Percentiles rank a stretch among this genome's conserved stretches.
Conservation (phyloP, 2,113 vertebrate genomes). For the Oryzias celebensis region DNA sequence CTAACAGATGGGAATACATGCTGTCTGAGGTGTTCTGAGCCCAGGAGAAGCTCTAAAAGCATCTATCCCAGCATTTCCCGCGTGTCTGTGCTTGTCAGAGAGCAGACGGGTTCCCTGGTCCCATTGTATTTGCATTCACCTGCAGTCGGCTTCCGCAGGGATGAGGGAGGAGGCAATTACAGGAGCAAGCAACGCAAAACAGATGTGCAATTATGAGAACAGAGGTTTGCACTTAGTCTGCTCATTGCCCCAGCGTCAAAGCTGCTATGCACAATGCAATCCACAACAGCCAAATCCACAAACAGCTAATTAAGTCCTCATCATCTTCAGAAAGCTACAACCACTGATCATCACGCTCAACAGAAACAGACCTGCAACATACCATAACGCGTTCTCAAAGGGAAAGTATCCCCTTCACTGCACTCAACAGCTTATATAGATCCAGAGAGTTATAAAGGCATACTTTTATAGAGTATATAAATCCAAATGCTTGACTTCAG, state of each 20-base stretch:
- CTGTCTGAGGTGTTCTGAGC: conserved; percentile 8
- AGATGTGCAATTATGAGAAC: conserved; percentile 78
- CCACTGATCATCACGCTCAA: conserved; percentile 42
- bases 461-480: too few species aligned
- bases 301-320: conserved; percentile 67
- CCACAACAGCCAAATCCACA: conserved; percentile 52
- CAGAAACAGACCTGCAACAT: conserved; percentile 30
- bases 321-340: conserved; percentile 49
- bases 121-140: conserved; percentile 59
- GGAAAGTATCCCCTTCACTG: conserved; percentile 31
- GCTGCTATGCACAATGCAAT: conserved; percentile 56
- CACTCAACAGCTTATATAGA: conserved; percentile 12
- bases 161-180: conserved; percentile 67
- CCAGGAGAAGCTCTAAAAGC: conserved; percentile 54
- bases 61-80: conserved; percentile 48
- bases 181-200: conserved; percentile 58
- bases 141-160: conserved; percentile 46
- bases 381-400: conserved; percentile 21
- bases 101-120: conserved; percentile 46
- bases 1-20: neutral
- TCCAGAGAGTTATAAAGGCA: neutral
- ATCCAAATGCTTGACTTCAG: neutral
- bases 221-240: conserved; percentile 70
- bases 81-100: conserved; percentile 46
- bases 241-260: conserved; percentile 53